phyloP scores from a whole-genome alignment of 1,140 invertebrate species.

The Ceratina japonica region DNA sequence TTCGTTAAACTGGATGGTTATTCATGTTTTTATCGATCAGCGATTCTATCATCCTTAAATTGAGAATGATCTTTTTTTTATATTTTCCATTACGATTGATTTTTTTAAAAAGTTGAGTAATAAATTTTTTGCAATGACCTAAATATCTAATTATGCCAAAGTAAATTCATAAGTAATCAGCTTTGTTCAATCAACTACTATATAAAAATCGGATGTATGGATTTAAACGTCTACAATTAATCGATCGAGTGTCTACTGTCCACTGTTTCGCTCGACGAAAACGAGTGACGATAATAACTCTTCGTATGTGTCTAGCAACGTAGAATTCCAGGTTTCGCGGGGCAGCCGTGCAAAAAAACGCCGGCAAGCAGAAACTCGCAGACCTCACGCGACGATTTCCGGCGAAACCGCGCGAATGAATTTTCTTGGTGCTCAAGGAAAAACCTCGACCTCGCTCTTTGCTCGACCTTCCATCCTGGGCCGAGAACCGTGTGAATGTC shows the following conservation, averaged over 20 bases:
- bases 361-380: background rate
- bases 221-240: background rate
- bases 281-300: background rate
- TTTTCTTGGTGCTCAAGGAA: constrained; percentile 59
- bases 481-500: constrained; percentile 57
- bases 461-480: constrained; percentile 48
- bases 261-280: background rate
- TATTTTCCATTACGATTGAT: no score
- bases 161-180: background rate
- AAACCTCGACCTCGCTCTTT: constrained; percentile 54
- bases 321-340: background rate
- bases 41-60: no score
- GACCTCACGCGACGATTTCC: constrained; percentile 42
- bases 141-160: no score
- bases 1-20: background rate
- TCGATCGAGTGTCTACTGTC: background rate
- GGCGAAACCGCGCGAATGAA: constrained; percentile 32
- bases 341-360: background rate
- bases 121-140: no score
- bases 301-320: background rate
- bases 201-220: background rate
- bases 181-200: background rate
- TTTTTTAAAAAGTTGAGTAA: no score
- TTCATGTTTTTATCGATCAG: background rate
- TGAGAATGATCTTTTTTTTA: no score